Percentiles rank a stretch among this genome's conserved stretches.
Evolutionary conservation across 1,140 invertebrate species (phyloP).

Genomic region (Drosophila punjabiensis): DNA sequence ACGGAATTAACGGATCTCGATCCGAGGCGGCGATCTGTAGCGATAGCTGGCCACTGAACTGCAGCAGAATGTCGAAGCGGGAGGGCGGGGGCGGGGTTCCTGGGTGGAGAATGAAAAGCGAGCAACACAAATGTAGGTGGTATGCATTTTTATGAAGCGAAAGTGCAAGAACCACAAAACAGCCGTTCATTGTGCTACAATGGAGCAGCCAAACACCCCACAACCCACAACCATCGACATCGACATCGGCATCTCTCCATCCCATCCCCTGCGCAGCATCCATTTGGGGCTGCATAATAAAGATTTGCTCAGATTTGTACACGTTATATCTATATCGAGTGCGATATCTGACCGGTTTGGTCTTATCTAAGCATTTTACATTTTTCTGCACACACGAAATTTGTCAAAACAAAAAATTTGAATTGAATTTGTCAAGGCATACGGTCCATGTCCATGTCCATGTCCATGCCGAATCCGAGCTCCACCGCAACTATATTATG

Average conservation of each 20-base stretch:
- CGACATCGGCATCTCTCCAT: background rate
- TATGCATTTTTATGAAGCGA: slow-evolving; percentile 80
- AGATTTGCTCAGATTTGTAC: slow-evolving; percentile 39
- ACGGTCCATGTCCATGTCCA: slow-evolving; percentile 13
- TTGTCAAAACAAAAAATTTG: slow-evolving; percentile 71
- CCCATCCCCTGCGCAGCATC: background rate
- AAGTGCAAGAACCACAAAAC: slow-evolving; percentile 78
- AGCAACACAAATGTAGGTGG: slow-evolving; percentile 75
- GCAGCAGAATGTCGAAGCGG: slow-evolving; percentile 9
- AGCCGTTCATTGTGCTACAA: slow-evolving; percentile 72
- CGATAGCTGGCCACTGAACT: slow-evolving; percentile 51
- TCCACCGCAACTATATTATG: slow-evolving; percentile 56
- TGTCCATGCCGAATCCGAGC: slow-evolving; percentile 6
- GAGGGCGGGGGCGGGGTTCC: background rate
- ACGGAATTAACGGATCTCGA: slow-evolving; percentile 65
- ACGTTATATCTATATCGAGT: slow-evolving; percentile 35
- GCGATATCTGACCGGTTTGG: slow-evolving; percentile 15
- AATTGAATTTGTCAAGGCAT: slow-evolving; percentile 77
- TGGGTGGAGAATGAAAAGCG: slow-evolving; percentile 24
- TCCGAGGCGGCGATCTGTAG: slow-evolving; percentile 12
- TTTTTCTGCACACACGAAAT: slow-evolving; percentile 55
- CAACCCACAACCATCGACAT: slow-evolving; percentile 1
- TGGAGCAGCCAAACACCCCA: slow-evolving; percentile 11
- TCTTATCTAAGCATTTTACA: slow-evolving; percentile 78
- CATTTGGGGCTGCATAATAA: slow-evolving; percentile 39